A percentile compares a stretch with the other conserved stretches of the same genome.
Evolutionary conservation across 2,113 vertebrate species (phyloP).

Genomic region (Pygathrix nemaeus): DNA sequence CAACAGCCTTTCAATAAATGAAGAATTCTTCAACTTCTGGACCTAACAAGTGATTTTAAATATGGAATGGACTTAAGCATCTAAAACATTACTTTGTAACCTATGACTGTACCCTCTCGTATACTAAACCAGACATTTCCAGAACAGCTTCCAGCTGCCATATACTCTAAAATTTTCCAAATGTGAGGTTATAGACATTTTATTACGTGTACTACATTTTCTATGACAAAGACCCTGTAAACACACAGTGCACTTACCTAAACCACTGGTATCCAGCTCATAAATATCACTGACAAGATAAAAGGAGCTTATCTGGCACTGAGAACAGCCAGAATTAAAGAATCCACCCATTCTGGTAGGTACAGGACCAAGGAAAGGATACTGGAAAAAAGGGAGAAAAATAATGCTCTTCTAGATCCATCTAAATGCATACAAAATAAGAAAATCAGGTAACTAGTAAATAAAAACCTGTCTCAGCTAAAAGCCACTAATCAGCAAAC

Average conservation of each 20-base stretch:
- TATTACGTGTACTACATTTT: slow-evolving; percentile 11
- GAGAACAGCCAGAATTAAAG: slow-evolving; percentile 92
- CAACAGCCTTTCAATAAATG: neutral
- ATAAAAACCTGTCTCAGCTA: slow-evolving; percentile 13
- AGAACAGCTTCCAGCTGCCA: neutral
- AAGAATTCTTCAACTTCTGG: slow-evolving; percentile 24
- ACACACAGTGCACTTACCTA: slow-evolving; percentile 87
- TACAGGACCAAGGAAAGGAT: slow-evolving; percentile 95
- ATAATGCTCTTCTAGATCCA: neutral
- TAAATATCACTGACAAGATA: slow-evolving; percentile 92
- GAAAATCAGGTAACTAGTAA: neutral
- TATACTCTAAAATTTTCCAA: neutral
- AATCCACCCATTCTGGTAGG: slow-evolving; percentile 92
- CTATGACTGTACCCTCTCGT: neutral
- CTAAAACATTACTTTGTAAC: neutral
- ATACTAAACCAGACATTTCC: neutral
- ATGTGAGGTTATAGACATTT: neutral
- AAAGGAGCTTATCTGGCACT: slow-evolving; percentile 93
- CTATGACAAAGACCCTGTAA: neutral
- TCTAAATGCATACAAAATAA: neutral
- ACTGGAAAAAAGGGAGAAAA: slow-evolving; percentile 83
- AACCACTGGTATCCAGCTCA: slow-evolving; percentile 92
- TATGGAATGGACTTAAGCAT: neutral
- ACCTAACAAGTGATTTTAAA: neutral
- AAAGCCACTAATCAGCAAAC: neutral